Evolutionary conservation across 2,113 vertebrate genomes (phyloP).

Genomic region (Origma solitaria): DNA sequence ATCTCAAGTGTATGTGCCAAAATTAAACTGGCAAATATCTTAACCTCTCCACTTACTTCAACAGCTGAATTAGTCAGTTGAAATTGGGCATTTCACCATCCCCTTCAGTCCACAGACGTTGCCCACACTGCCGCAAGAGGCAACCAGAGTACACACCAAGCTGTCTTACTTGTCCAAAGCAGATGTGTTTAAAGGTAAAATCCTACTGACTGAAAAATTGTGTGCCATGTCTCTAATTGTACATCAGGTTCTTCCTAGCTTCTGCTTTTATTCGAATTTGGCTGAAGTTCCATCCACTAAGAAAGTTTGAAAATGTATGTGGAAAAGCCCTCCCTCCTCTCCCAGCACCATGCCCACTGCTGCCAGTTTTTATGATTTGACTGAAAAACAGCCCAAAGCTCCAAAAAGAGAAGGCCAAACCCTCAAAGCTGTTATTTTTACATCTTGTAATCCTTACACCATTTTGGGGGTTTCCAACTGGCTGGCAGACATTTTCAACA

Average conservation of each 20-base stretch:
- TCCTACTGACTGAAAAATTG: neutral
- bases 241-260: neutral
- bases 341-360: neutral
- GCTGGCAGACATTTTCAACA: neutral
- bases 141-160: neutral
- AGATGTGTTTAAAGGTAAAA: neutral
- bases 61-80: neutral
- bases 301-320: neutral
- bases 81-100: neutral
- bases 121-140: neutral
- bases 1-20: neutral
- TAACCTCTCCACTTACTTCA: neutral
- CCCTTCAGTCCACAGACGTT: neutral
- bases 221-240: neutral
- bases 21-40: neutral
- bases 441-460: neutral
- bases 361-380: neutral
- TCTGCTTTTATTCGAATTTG: neutral
- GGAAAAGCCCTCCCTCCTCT: neutral
- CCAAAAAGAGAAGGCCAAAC: neutral
- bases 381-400: neutral
- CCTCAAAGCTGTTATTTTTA: neutral
- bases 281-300: neutral
- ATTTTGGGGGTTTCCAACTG: neutral
- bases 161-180: neutral